Base-by-base conservation (phyloP, 1,140 invertebrate genomes). In the Sweltsa coloradensis region DNA sequence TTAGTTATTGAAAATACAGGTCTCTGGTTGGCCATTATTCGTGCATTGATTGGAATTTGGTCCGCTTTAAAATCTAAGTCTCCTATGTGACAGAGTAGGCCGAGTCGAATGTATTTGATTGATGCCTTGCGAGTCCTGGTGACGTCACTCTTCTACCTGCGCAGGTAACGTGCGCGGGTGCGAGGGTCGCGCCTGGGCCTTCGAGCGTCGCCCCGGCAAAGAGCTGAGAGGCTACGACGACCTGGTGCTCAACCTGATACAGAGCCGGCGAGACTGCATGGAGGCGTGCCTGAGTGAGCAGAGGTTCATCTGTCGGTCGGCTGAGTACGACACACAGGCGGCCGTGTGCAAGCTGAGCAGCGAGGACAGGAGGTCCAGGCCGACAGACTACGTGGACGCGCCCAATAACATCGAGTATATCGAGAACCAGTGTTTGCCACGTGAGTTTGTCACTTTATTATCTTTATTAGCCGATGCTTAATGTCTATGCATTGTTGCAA, bases 381-480 rank as follows among this genome's bases (percentile, higher is more conserved):
- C 70, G 0, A 51, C 52, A 14, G 62, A 59, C 39, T 72, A 64
- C 51, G 57, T 62, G 9, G 60, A 64, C 31, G 61, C 63, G 14
- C 53, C 58, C 7, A 57, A 55, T 45, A 62, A 64, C 36, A 59
- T 69, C 3, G 69, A 70, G 49, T 73, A 73, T 53, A 53, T 73
- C 40, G 70, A 73, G 51, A 73, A 73, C 53, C 67, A 70, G 47
- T 72, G 70, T 47, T 53, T 67, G 22, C 59, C 58, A 53, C 47
- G 45, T 48, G 37, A 47, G 16, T 24, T 41, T 2, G 0, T 45
- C 16, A 3, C n/a, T 41, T 27, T 36, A 7, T 31, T 1, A 31
- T 31, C 13, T 31, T 11, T 2, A 31, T n/a, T n/a, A n/a, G n/a
- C n/a, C n/a, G n/a, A n/a, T n/a, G n/a, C n/a, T n/a, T n/a, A n/a